Evolutionary conservation across 2,797 vertebrate species (phyloP), one percentile per base, ranked within the genome.

Genomic region (Xiphophorus birchmanni): DNA sequence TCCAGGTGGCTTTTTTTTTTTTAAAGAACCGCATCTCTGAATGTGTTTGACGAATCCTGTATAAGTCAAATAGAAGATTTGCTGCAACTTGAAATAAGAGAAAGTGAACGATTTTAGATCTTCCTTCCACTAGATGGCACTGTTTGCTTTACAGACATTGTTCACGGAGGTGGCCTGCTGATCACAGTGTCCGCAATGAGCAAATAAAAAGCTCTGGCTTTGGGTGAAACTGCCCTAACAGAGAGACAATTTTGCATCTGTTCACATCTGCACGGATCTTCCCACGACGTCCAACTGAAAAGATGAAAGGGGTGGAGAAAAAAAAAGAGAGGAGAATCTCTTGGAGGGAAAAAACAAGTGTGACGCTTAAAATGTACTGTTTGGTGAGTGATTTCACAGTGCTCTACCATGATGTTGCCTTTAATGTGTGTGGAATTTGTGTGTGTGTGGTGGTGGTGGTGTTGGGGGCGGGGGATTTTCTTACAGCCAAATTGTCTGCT

Each of bases 71-170:
- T 72, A 80, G 75, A 84, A 82, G 81, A 86, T 87, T 76, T 89
- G 71, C 72, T 45, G 72, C 32, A 74, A 73, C 37, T 4, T 56
- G 72, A 52, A 52, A 67, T 40, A 52, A 29, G 42, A 75, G 77
- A 44, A 69, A 75, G 71, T 48, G 35, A 45, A 75, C 76, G 72
- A 76, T 29, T 26, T 2, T 80, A 37, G 82, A 79, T 81, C 82
- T 85, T 83, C 88, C 90, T 79, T 84, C 93, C 96, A 95, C 95
- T 96, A 96, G 96, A 96, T 96, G 96, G 96, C 93, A 95, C 94
- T 96, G 95, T 96, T 95, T 95, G 94, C 96, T 95, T 96, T 95
- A 90, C 85, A 94, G 95, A 96, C 87, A 86, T 26, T 89, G 76
- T 35, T 58, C 35, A 40, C 45, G 26, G 65, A 11, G 72, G 65